Evolutionary conservation across 2,888 invertebrate genomes (phyloP), one percentile per base, ranked within the genome.

Genomic region (Drosophila pseudotakahashii): DNA sequence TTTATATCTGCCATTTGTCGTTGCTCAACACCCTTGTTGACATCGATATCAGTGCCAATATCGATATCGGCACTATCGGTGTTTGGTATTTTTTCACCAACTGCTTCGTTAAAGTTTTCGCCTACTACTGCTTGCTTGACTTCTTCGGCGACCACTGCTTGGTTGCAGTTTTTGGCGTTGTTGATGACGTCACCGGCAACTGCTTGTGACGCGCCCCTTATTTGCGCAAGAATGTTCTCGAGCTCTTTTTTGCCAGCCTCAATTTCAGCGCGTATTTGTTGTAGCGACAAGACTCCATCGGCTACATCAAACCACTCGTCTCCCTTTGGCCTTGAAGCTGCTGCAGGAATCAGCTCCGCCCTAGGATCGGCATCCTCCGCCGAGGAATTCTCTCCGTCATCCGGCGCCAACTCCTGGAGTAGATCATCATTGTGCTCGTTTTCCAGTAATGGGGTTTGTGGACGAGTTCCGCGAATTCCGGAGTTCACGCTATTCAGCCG

Each of bases 401-500:
- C 14, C 14, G 14, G 14, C 7, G 14, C 14, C 14, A 39, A 39
- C 14, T 14, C 9, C 39, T 39, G 39, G 14, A 14, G 7, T 14
- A 39, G 7, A 37, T 37, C 37, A 37, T 6, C 37, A 37, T 37
- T 19, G 19, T 19, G 1, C 2, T 19, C 19, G 2, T 19, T 7
- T 1, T 37, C n/a, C n/a, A 37, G 2, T 37, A 37, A 37, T 37
- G n/a, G 37, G n/a, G 37, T 37, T 37, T n/a, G 37, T 37, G 37
- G n/a, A 37, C 37, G 37, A 37, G 37, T 37, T 37, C n/a, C 37
- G 37, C n/a, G 37, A 37, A 37, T 37, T 37, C n/a, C n/a, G n/a
- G 37, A 37, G 37, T 37, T n/a, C 37, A n/a, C 37, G n/a, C 5
- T n/a, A n/a, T 37, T 37, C 37, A 37, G 37, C 37, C 37, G 5